A percentile compares a stretch with the other conserved stretches of the same genome.
phyloP scores from a whole-genome alignment of 2,113 vertebrate species.

The Empidonax traillii region DNA sequence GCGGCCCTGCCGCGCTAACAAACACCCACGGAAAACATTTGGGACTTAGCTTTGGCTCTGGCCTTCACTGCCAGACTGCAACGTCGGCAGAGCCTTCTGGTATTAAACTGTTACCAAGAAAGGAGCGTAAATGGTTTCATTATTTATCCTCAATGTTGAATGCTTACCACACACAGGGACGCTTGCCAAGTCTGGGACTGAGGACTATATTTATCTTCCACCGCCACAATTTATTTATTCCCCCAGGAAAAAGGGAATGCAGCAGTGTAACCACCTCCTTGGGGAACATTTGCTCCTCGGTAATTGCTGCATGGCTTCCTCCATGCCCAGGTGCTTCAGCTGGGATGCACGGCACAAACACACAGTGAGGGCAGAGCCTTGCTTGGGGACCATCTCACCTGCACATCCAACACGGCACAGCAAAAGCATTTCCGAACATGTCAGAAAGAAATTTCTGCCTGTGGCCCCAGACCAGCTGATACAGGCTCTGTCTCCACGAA shows the following conservation, averaged over 20 bases:
- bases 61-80: not conserved
- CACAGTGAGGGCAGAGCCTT: accelerated
- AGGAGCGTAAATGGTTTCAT: not conserved
- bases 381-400: not conserved
- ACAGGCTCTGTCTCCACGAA: not conserved
- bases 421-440: not conserved
- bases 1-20: not conserved
- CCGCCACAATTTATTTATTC: not conserved
- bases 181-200: not conserved
- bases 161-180: not conserved
- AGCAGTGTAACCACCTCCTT: not conserved
- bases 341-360: not conserved
- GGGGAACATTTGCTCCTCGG: not conserved
- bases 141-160: not conserved
- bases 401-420: not conserved
- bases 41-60: not conserved
- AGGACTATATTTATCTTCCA: not conserved
- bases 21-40: not conserved
- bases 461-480: not conserved
- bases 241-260: not conserved
- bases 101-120: not conserved
- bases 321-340: not conserved
- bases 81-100: not conserved
- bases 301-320: not conserved
- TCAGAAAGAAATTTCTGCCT: not conserved